Evolutionary conservation across 1,140 invertebrate species (phyloP), one percentile per base, ranked within the genome.

Genomic region (Maconellicoccus hirsutus): DNA sequence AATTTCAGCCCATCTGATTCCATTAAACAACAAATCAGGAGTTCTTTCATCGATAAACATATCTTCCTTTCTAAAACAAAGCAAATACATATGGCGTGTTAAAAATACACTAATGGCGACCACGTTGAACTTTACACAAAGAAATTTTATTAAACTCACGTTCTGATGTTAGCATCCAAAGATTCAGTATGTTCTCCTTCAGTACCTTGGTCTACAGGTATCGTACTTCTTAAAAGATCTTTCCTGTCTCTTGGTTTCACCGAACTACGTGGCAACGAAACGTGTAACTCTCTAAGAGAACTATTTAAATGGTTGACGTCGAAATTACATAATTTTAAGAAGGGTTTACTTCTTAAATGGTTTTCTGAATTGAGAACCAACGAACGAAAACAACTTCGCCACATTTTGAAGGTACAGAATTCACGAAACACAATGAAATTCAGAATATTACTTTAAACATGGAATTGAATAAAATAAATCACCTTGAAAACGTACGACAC

Each of bases 31-130:
- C 75, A 81, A 81, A 73, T 87, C 83, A 69, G 87, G 85, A 0
- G 90, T 89, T 73, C 86, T 83, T 71, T 83, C 80, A 78, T 87
- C 86, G 2, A 92, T 92, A 78, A 92, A 94, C 71, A 89, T 78
- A 66, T 87, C 84, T 42, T 80, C 79, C 76, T 86, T 86, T 72
- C 85, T 89, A 79, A 70, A 83, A 83, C 76, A 74, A 75, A 70
- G 69, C 33, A 52, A 74, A 14, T 42, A 59, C 2, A n/a, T 27
- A 70, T 42, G 42, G 42, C 42, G 42, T 61, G 42, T n/a, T 61
- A 38, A 14, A 38, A 8, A 61, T 21, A 39, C 25, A 21, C 26
- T 25, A 3, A 61, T 29, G 19, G 61, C 61, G 7, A 66, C 61
- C 16, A n/a, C 16, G 8, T 39, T 10, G 59, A 69, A 3, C 16